A percentile compares a stretch with the other conserved stretches of the same genome.
These are phyloP conservation scores for Frankliniella intonsa DNA, from an alignment of 2,888 invertebrate genomes.

Conservation along the genomic window DNA sequence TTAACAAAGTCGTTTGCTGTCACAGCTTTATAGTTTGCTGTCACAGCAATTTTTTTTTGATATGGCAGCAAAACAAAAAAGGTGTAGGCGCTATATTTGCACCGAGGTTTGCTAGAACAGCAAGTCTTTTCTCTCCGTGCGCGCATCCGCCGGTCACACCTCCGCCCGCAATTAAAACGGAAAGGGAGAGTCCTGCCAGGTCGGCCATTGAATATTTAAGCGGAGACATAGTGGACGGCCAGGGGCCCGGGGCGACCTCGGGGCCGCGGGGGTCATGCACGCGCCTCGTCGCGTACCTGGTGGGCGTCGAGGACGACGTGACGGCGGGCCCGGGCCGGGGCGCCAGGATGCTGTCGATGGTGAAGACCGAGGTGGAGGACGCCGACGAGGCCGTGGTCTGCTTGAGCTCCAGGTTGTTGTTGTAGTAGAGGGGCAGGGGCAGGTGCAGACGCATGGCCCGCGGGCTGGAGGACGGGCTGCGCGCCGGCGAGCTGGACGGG, in stretches of 20 bases:
- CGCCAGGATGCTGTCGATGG: conserved; percentile 81
- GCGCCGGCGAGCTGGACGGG: conserved; percentile 14
- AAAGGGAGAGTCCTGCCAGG: no score
- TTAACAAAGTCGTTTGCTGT: no score
- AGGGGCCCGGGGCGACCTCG: conserved; percentile 43
- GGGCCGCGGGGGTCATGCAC: conserved; percentile 40
- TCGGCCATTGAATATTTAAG: no score
- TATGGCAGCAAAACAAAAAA: no score
- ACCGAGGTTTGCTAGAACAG: no score
- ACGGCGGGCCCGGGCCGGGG: conserved; percentile 58
- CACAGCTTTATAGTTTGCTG: no score
- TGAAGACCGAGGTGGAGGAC: conserved; percentile 63
- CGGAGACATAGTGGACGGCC: no score
- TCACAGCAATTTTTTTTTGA: no score
- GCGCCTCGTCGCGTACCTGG: conserved; percentile 44
- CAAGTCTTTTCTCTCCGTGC: no score
- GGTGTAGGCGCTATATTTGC: no score
- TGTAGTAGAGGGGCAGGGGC: conserved; percentile 19
- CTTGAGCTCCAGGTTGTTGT: conserved; percentile 40
- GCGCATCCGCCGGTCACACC: no score
- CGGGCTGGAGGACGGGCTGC: neutral
- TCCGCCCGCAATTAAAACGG: no score
- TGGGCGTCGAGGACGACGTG: conserved; percentile 37
- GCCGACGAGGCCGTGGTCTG: conserved; percentile 50
- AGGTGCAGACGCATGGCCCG: neutral